Evolutionary conservation across 2,797 vertebrate genomes (phyloP).

Genomic region (Prunella strophiata): DNA sequence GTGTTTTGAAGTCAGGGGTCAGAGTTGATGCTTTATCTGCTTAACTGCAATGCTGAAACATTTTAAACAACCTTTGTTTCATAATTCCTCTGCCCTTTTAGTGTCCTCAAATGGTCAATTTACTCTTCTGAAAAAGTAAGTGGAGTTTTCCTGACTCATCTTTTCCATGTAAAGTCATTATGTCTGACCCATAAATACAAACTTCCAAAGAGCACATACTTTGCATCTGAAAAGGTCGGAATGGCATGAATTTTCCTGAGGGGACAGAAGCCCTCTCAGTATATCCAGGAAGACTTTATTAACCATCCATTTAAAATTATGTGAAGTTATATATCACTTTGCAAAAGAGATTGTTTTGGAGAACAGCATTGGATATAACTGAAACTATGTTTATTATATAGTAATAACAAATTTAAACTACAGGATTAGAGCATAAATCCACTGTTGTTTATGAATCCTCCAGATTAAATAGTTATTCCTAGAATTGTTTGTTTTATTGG

Average conservation of each 20-base stretch:
- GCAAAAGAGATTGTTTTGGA: neutral
- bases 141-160: slow-evolving; percentile 1
- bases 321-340: neutral
- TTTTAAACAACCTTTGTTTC: slow-evolving; percentile 7
- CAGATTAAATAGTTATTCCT: neutral
- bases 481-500: neutral
- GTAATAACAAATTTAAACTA: slow-evolving; percentile 14
- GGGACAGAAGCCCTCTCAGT: neutral
- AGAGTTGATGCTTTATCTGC: neutral
- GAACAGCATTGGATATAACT: neutral
- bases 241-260: neutral
- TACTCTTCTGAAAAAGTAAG: neutral
- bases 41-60: neutral
- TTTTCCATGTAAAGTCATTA: slow-evolving; percentile 3
- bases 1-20: neutral
- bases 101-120: slow-evolving; percentile 5
- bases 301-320: neutral
- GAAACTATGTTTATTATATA: neutral
- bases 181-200: slow-evolving; percentile 1
- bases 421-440: neutral
- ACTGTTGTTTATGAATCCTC: neutral
- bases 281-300: slow-evolving; percentile 2
- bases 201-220: slow-evolving; percentile 27
- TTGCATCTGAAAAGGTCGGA: neutral
- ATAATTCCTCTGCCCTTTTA: neutral